A percentile compares a stretch with the other conserved stretches of the same genome.
Evolutionary conservation across 2,797 vertebrate genomes (phyloP).

Genomic region (Phalanger gymnotis): DNA sequence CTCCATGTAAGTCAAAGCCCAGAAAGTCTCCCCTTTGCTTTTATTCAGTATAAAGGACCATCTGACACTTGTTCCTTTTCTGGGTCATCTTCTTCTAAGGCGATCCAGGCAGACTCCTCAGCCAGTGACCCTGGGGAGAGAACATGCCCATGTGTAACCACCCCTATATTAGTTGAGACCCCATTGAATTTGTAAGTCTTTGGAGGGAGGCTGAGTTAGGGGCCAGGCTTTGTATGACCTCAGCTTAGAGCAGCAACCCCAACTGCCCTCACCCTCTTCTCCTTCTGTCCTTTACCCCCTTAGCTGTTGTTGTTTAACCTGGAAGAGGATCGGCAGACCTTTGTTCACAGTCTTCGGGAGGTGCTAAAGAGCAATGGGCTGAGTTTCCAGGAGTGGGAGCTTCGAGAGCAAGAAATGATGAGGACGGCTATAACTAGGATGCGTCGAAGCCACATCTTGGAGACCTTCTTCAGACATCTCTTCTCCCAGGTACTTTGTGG

Average conservation of each 20-base stretch:
- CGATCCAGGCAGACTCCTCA: neutral
- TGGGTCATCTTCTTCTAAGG: conserved; percentile 2
- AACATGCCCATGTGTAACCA: neutral
- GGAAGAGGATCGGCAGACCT: conserved; percentile 84
- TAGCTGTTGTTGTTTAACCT: conserved; percentile 91
- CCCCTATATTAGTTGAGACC: conserved; percentile 12
- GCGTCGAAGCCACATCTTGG: conserved; percentile 90
- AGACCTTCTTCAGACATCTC: conserved; percentile 92
- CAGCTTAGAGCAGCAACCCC: neutral
- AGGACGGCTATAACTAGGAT: conserved; percentile 89
- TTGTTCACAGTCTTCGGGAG: conserved; percentile 83
- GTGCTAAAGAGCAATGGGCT: conserved; percentile 78
- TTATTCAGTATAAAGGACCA: neutral
- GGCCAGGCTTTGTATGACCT: neutral
- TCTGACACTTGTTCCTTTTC: neutral
- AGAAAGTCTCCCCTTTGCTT: neutral
- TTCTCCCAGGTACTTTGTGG: conserved; percentile 88
- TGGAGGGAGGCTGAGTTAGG: neutral
- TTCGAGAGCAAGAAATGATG: conserved; percentile 88
- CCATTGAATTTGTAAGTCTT: conserved; percentile 6
- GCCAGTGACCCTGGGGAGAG: conserved; percentile 28
- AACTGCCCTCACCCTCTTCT: neutral
- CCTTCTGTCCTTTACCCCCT: neutral
- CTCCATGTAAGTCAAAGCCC: neutral
- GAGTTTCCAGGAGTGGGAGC: conserved; percentile 84